Conservation (phyloP, 2,888 invertebrate genomes). For the Achlya flavicornis region DNA sequence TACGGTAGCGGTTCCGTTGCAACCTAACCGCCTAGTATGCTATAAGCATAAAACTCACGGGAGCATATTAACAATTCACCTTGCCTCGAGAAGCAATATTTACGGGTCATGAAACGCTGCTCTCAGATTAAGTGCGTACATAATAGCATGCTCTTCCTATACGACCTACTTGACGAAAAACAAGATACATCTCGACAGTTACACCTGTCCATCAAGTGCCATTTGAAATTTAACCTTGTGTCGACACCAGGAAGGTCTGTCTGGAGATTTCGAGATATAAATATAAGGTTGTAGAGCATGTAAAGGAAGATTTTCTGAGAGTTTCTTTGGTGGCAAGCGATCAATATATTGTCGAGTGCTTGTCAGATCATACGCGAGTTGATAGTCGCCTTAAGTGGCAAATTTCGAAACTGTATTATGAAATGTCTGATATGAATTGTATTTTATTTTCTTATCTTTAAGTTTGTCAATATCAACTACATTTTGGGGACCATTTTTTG, state of each 20-base stretch:
- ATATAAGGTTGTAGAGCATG: conserved; percentile 19
- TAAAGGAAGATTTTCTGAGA: conserved; percentile 40
- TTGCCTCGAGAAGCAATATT: conserved; percentile 42
- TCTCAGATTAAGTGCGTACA: conserved; percentile 49
- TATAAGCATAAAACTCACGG: conserved; percentile 31
- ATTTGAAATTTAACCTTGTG: conserved; percentile 37
- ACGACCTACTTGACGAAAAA: conserved; percentile 39
- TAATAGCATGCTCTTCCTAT: conserved; percentile 41
- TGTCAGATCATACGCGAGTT: conserved; percentile 33
- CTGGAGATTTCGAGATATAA: conserved; percentile 8
- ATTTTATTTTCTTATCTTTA: background rate
- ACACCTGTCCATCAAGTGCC: conserved; percentile 4
- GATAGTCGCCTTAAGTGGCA: conserved; percentile 8
- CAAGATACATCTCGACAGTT: conserved; percentile 46
- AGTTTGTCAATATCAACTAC: too few species aligned
- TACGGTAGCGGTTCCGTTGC: conserved; percentile 2
- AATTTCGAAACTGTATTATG: background rate
- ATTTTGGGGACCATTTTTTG: too few species aligned
- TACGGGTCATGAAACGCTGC: conserved; percentile 36
- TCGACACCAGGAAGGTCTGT: conserved; percentile 20
- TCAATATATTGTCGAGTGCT: conserved; percentile 54
- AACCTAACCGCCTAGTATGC: conserved; percentile 30
- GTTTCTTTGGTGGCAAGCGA: conserved; percentile 51
- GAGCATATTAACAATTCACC: conserved; percentile 42
- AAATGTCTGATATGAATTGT: conserved; percentile 3